Base-by-base conservation (phyloP, 23 tunicate genomes). In the Trididemnum nubilum region DNA sequence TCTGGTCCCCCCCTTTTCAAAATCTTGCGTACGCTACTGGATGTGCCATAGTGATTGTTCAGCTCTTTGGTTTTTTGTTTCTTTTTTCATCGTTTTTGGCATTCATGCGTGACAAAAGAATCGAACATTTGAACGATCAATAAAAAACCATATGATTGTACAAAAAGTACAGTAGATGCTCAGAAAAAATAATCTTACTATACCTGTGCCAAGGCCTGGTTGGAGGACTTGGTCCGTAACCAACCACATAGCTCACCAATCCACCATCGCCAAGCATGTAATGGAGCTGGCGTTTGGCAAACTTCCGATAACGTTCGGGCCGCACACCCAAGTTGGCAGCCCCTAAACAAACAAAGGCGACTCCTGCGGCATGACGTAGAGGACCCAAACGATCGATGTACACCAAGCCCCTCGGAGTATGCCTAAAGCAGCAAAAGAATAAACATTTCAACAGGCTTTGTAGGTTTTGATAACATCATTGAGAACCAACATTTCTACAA, bases 251-350 rank as follows among this genome's bases (percentile, higher is more conserved):
- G 51, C 91, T 85, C 30, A 94, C 90, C 36, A 70, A 66, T 1
- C 99, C 99, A 31, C 93, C 75, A 49, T 91, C 94, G 0, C 99
- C 99, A 19, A 96, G 77, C 77, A 96, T 88, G 82, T 96, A 94
- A 69, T 85, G 86, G 28, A 96, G 81, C 52, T 91, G 97, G 18
- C 92, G 76, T 36, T 77, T 84, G 1, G 97, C 91, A 84, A 96
- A 91, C 34, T 87, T 59, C 40, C 86, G 82, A 59, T 87, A 87
- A 2, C 72, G 60, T 24, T 91, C 80, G 19, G 89, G 87, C 15
- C 83, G 85, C 57, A 95, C 65, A 0, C 89, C 96, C 37, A 78
- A 33, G 32, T 90, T 84, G 0, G 99, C 99, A 0, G 99, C 91
- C 31, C 65, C 77, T 59, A 90, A 33, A 78, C 99, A 95, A 24